A percentile compares a stretch with the other conserved stretches of the same genome.
These are phyloP conservation scores for Dolichotis patagonum DNA, from an alignment of 2,113 vertebrate genomes.

Conservation along the genomic window DNA sequence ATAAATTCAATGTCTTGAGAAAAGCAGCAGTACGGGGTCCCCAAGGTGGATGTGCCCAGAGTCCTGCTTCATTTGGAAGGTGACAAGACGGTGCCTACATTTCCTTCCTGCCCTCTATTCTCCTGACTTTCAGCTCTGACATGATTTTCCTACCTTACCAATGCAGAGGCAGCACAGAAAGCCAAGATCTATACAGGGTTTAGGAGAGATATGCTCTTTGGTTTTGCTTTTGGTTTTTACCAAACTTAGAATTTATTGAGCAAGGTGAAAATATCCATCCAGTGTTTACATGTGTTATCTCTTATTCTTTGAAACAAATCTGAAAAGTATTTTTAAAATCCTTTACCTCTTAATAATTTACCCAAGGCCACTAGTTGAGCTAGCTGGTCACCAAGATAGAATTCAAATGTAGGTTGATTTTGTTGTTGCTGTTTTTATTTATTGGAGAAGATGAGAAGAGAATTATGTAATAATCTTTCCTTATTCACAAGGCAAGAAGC, in stretches of 20 bases:
- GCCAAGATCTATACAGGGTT: background rate
- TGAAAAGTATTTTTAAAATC: conserved; percentile 42
- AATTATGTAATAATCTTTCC: background rate
- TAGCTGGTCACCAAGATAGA: background rate
- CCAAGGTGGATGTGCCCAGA: background rate
- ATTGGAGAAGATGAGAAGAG: too few species aligned
- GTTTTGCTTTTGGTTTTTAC: conserved; percentile 2
- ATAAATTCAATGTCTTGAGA: background rate
- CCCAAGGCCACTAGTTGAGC: background rate
- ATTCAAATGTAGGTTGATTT: background rate
- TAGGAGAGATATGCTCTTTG: background rate
- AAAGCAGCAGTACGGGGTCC: background rate
- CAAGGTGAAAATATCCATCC: conserved; percentile 7
- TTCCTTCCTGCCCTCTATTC: background rate
- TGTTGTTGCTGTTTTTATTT: background rate
- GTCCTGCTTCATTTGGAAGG: background rate
- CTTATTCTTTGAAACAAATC: conserved; percentile 25
- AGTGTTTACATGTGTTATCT: too few species aligned
- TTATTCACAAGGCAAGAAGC: background rate
- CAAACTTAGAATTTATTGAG: conserved; percentile 30
- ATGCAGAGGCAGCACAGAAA: background rate
- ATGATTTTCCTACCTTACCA: background rate
- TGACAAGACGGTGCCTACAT: background rate
- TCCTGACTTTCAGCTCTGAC: background rate
- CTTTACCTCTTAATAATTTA: conserved; percentile 2